These are phyloP conservation scores for Ciconia maguari DNA, from an alignment of 2,113 vertebrate species.

Conservation along the genomic window DNA sequence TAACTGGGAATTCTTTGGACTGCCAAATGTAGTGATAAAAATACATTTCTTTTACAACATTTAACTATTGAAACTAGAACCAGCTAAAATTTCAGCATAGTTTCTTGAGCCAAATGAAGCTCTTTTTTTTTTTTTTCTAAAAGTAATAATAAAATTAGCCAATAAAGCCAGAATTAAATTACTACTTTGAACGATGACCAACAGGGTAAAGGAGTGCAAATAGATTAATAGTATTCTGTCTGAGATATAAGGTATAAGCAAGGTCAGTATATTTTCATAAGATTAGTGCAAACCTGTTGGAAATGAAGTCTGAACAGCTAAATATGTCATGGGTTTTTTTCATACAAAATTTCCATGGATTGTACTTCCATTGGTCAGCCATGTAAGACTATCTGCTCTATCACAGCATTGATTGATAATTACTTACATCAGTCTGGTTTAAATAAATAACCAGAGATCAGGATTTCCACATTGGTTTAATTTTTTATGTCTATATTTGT, in stretches of 20 bases:
- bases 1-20: neutral
- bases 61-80: neutral
- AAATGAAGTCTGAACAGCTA: neutral
- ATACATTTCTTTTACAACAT: neutral
- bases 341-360: neutral
- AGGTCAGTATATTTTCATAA: neutral
- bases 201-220: neutral
- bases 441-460: neutral
- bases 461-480: neutral
- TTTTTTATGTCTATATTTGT: neutral
- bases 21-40: neutral
- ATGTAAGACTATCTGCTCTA: neutral
- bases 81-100: neutral
- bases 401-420: neutral
- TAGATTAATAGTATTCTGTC: neutral
- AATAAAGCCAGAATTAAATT: neutral
- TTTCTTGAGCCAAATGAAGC: neutral
- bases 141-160: neutral
- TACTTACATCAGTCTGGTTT: neutral
- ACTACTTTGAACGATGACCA: neutral
- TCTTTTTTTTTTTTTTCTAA: neutral
- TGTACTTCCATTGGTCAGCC: neutral
- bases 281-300: neutral
- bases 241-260: neutral
- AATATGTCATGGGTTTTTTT: neutral